A percentile compares a stretch with the other conserved stretches of the same genome.
Conservation (phyloP, 1,140 invertebrate genomes). For the Liolophura sinensis region DNA sequence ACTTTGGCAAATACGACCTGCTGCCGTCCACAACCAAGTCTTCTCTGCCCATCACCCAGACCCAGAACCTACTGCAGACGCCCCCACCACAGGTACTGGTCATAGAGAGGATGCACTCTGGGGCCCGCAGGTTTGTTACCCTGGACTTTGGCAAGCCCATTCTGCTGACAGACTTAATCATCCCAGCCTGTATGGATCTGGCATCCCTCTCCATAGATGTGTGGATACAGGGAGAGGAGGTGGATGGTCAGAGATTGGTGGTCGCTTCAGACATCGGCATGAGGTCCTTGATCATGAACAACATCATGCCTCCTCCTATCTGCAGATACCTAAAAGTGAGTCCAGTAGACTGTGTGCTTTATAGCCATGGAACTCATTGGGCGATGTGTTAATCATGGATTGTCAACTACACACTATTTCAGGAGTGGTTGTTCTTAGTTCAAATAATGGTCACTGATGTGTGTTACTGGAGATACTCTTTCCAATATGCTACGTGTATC, state of each 20-base stretch:
- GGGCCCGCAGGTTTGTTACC: constrained; percentile 77
- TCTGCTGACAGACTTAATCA: constrained; percentile 83
- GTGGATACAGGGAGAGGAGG: constrained; percentile 79
- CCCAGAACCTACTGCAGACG: constrained; percentile 73
- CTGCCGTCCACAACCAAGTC: constrained; percentile 24
- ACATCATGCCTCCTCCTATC: constrained; percentile 85
- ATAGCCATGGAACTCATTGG: no score
- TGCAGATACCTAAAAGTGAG: constrained; percentile 85
- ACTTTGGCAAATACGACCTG: no score
- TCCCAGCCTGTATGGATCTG: constrained; percentile 83
- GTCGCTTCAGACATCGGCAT: constrained; percentile 82
- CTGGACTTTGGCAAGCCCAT: constrained; percentile 87
- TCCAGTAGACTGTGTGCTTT: no score
- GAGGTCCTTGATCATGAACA: constrained; percentile 80
- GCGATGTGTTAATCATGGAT: no score
- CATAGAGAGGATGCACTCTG: constrained; percentile 92
- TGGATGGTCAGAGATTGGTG: constrained; percentile 80
- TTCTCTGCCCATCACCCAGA: constrained; percentile 66
- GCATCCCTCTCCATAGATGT: constrained; percentile 87
- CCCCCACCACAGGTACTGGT: constrained; percentile 79
- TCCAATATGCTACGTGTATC: no score
- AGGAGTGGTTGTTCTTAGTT: no score
- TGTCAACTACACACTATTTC: no score
- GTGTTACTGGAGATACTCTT: no score
- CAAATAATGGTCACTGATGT: no score